A percentile compares a stretch with the other conserved stretches of the same genome.
Conservation (phyloP, 2,888 invertebrate species). For the Tipula unca region DNA sequence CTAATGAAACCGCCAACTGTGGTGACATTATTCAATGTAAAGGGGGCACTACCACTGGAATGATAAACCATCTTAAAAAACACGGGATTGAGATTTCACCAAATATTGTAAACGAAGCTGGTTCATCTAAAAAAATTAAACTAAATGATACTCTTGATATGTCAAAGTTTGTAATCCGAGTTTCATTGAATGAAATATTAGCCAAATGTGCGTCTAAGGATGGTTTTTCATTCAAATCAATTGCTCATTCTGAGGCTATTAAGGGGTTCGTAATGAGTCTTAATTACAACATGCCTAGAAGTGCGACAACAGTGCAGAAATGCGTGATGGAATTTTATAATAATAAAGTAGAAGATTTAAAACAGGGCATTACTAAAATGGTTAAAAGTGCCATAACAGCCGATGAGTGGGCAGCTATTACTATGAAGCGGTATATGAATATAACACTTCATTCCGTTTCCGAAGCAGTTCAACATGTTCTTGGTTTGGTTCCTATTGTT, state of each 20-base stretch:
- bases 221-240: constrained; percentile 1
- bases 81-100: constrained; percentile 9
- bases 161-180: not conserved
- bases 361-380: not conserved
- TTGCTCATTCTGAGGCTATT: constrained; percentile 14
- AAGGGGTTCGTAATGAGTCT: constrained; percentile 16
- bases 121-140: not conserved
- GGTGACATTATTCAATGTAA: not conserved
- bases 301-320: constrained; percentile 18
- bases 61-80: constrained; percentile 19
- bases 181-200: constrained; percentile 14
- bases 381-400: constrained; percentile 8
- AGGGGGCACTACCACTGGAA: constrained; percentile 17
- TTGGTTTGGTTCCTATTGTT: constrained; percentile 19
- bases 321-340: constrained; percentile 14
- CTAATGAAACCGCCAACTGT: not conserved
- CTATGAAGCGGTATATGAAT: constrained; percentile 18
- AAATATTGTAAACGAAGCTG: not conserved
- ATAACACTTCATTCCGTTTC: constrained; percentile 14
- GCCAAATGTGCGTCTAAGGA: constrained; percentile 15
- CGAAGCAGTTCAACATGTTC: not conserved
- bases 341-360: constrained; percentile 9
- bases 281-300: constrained; percentile 20
- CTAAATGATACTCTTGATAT: not conserved
- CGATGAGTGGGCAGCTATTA: constrained; percentile 19